Percentiles rank a stretch among this genome's conserved stretches.
Evolutionary conservation across 2,797 vertebrate genomes (phyloP).

Genomic region (Pangasius larnaudii): DNA sequence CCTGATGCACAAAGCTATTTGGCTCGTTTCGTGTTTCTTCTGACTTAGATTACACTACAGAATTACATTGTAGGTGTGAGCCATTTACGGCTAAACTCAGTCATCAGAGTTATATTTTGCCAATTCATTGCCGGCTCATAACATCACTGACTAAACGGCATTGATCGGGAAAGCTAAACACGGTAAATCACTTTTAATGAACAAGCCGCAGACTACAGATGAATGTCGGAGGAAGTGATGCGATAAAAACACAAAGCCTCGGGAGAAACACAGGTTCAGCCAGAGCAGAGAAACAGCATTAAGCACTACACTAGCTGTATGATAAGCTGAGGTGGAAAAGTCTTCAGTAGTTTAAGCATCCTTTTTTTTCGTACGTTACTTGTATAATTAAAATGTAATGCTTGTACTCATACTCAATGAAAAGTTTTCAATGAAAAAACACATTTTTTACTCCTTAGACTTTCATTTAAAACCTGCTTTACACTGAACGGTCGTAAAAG

Average conservation of each 20-base stretch:
- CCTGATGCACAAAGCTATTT: constrained; percentile 23
- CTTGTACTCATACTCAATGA: not conserved
- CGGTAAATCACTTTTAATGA: constrained; percentile 25
- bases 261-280: not conserved
- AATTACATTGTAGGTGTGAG: constrained; percentile 5
- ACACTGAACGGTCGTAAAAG: not conserved
- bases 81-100: not conserved
- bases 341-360: not conserved
- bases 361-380: not conserved
- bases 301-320: not conserved
- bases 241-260: not conserved
- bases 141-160: not conserved
- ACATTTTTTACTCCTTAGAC: not conserved
- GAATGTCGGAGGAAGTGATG: not conserved
- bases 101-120: constrained; percentile 5
- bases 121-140: not conserved
- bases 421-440: too few species aligned
- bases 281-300: not conserved
- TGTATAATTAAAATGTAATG: not conserved
- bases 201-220: constrained; percentile 1
- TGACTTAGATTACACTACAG: not conserved
- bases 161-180: not conserved
- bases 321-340: not conserved
- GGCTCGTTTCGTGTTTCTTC: not conserved
- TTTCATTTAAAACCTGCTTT: not conserved